Evolutionary conservation across 1,140 invertebrate species (phyloP).

Genomic region (Chelonus insularis): DNA sequence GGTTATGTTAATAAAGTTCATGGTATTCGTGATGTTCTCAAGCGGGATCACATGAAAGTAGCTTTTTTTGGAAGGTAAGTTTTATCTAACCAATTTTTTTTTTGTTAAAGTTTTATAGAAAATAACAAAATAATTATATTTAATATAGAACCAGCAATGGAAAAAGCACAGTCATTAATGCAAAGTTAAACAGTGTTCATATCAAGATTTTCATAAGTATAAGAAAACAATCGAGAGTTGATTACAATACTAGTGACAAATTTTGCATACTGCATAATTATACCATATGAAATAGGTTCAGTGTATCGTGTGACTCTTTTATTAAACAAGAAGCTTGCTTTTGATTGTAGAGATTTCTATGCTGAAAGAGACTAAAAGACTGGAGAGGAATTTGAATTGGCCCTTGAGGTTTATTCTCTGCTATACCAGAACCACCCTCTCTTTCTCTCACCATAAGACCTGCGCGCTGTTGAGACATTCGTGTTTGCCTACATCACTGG

Average conservation of each 20-base stretch:
- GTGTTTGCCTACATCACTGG: not conserved
- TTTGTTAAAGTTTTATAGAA: no score
- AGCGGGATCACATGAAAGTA: constrained; percentile 99
- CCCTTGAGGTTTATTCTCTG: not conserved
- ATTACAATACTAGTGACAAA: no score
- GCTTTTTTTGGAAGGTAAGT: constrained; percentile 83
- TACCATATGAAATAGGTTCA: no score
- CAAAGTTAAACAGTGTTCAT: no score
- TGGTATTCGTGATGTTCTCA: constrained; percentile 92
- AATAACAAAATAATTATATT: constrained; percentile 1
- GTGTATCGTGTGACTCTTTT: no score
- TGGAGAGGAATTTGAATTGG: not conserved
- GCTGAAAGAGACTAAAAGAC: not conserved
- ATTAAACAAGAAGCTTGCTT: not conserved
- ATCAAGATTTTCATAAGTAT: no score
- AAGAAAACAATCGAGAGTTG: no score
- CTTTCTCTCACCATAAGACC: not conserved
- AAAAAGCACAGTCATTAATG: constrained; percentile 99
- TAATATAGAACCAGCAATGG: constrained; percentile 92
- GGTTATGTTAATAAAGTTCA: constrained; percentile 83
- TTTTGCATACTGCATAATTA: no score
- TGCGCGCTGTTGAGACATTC: not conserved
- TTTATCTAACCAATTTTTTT: not conserved
- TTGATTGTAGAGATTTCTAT: not conserved
- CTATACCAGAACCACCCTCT: not conserved